Base-by-base conservation (phyloP, 2,888 invertebrate species). In the Drosophila rellima region DNA sequence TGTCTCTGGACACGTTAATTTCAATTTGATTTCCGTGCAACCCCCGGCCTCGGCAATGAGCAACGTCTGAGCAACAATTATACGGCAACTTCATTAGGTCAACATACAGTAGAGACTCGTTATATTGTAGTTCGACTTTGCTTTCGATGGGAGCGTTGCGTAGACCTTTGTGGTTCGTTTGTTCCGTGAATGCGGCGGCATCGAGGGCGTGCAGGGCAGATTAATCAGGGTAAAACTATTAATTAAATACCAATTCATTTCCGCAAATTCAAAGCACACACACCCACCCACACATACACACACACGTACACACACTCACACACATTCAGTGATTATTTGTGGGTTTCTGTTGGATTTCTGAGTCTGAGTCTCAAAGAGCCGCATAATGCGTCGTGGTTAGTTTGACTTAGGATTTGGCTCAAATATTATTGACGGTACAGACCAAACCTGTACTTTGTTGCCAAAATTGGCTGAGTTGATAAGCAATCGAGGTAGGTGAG, bases 221-320 rank as follows among this genome's bases (percentile, higher is more conserved):
- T 89, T 91, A 90, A 91, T 91, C 91, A 91, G 89, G 89, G 91
- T 90, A 91, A 91, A 91, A 91, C 91, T 91, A 91, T 91, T 91
- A 91, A 91, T 91, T 91, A 91, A 91, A 91, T 91, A 91, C 87
- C 91, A 91, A 91, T 91, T 91, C 90, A 91, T 91, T 91, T 91
- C 90, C 90, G 88, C 83, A 89, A 87, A 88, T 80, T 82, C 85
- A 83, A 83, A 84, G 79, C 72, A 69, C 66, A 74, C 78, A 62
- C 66, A 62, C 64, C 44, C 69, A 59, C 68, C 45, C 47, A 44
- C 37, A 52, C 52, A 15, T 17, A 40, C 35, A 17, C 55, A 50
- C 57, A 33, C n/a, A n/a, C n/a, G n/a, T n/a, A n/a, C n/a, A n/a
- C n/a, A n/a, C 65, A 63, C 65, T 42, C 60, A 68, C 62, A 66